A percentile compares a stretch with the other conserved stretches of the same genome.
Conservation (phyloP, 2,113 vertebrate genomes). For the Laticauda colubrina region DNA sequence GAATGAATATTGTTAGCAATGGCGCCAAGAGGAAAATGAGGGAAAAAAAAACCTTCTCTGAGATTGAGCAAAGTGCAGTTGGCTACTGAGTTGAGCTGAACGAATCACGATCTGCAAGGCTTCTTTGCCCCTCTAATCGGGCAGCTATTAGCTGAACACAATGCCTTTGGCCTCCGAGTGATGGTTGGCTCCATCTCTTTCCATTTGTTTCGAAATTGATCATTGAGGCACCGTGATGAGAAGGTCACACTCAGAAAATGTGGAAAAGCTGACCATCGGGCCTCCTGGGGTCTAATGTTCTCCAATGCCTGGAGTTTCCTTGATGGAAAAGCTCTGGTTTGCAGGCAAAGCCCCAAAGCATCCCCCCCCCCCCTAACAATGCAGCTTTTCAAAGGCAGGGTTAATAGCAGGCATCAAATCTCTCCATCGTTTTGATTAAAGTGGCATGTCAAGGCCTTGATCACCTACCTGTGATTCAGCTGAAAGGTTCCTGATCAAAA, state of each 20-base stretch:
- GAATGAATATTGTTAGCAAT: not conserved
- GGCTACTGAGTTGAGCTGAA: not conserved
- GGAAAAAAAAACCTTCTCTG: not conserved
- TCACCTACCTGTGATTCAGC: not conserved
- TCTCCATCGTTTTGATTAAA: not conserved
- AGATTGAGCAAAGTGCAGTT: not conserved
- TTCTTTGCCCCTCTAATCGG: not conserved
- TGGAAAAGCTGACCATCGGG: not conserved
- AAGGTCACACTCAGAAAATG: constrained; percentile 15
- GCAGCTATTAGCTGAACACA: not conserved
- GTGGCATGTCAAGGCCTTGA: not conserved
- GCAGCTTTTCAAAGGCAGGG: not conserved
- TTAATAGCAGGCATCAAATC: not conserved
- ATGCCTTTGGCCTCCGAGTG: constrained; percentile 19
- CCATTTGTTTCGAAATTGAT: constrained; percentile 32
- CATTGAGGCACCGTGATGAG: not conserved
- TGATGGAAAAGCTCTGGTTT: constrained; percentile 9
- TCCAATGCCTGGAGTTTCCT: constrained; percentile 12
- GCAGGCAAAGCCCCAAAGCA: not conserved
- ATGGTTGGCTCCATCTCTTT: not conserved
- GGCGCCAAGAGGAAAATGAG: not conserved
- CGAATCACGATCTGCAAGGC: not conserved
- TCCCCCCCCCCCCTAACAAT: not conserved
- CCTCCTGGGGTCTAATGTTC: not conserved
- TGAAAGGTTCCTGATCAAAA: not conserved